phyloP scores from a whole-genome alignment of 1,140 invertebrate species.

The Drosophila repleta region DNA sequence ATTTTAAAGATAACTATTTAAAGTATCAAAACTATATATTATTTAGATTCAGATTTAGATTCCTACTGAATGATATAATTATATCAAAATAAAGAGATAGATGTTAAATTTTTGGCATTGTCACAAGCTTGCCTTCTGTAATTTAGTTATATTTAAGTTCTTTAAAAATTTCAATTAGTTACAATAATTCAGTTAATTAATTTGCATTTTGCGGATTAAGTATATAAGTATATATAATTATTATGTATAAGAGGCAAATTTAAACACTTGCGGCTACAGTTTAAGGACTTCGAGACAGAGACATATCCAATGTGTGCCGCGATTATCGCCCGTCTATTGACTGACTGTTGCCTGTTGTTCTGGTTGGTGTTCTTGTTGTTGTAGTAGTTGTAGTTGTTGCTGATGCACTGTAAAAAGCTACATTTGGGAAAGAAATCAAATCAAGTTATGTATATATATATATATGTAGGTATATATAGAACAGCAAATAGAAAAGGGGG shows the following conservation, averaged over 20 bases:
- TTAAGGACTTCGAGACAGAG: slow-evolving; percentile 51
- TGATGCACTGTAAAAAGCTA: slow-evolving; percentile 73
- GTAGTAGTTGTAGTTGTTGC: slow-evolving; percentile 50
- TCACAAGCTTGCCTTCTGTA: slow-evolving; percentile 73
- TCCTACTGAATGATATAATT: not conserved
- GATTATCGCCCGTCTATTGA: slow-evolving; percentile 34
- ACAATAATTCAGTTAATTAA: slow-evolving; percentile 69
- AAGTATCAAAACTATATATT: not conserved
- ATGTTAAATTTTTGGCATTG: slow-evolving; percentile 55
- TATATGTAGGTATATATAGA: slow-evolving; percentile 38
- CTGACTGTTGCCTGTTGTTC: slow-evolving; percentile 40
- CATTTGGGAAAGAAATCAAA: slow-evolving; percentile 81
- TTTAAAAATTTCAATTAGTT: slow-evolving; percentile 73
- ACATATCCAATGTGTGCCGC: slow-evolving; percentile 39
- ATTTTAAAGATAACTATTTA: not conserved
- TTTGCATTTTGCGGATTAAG: slow-evolving; percentile 48
- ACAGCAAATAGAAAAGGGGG: slow-evolving; percentile 55
- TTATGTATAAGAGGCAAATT: slow-evolving; percentile 32
- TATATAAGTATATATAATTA: slow-evolving; percentile 47
- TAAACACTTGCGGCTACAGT: slow-evolving; percentile 62
- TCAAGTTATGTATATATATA: slow-evolving; percentile 71
- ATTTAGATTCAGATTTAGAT: not conserved
- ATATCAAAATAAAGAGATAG: not conserved
- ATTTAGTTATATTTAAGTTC: slow-evolving; percentile 67
- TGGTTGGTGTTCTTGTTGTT: slow-evolving; percentile 22